phyloP scores from a whole-genome alignment of 2,113 vertebrate genomes.

The Rousettus leschenaultii region DNA sequence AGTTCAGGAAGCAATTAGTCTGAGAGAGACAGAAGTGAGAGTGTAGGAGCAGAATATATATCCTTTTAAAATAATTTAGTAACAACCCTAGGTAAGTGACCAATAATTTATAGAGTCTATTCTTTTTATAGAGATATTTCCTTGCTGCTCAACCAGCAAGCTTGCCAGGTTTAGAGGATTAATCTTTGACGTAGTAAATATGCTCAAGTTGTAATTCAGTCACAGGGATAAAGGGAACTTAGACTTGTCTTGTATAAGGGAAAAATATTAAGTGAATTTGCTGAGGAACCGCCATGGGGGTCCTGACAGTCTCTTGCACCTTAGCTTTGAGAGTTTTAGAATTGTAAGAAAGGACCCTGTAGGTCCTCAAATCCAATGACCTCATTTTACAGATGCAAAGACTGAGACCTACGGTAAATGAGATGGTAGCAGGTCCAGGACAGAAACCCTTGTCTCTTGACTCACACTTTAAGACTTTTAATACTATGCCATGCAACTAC shows the following conservation, averaged over 20 bases:
- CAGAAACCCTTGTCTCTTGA: neutral
- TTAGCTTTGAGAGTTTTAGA: neutral
- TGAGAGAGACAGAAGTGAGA: conserved; percentile 72
- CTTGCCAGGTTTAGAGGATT: conserved; percentile 72
- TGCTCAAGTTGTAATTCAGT: conserved; percentile 76
- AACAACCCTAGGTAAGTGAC: conserved; percentile 79
- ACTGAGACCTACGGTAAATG: neutral
- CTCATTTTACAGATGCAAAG: conserved; percentile 4
- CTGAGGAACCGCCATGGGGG: neutral
- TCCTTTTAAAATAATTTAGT: conserved; percentile 80
- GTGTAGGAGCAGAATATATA: conserved; percentile 73
- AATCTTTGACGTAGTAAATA: conserved; percentile 78
- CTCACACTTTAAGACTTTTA: neutral
- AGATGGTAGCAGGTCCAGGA: neutral
- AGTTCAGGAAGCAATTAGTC: conserved; percentile 77
- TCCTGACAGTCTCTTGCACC: neutral
- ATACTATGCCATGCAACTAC: neutral
- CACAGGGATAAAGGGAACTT: conserved; percentile 63
- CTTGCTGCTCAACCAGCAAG: conserved; percentile 67
- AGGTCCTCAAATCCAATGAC: neutral
- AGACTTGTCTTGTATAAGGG: conserved; percentile 60
- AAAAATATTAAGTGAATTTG: conserved; percentile 60
- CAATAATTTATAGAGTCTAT: conserved; percentile 80
- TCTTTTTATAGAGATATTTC: conserved; percentile 79
- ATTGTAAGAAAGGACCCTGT: neutral